phyloP scores from a whole-genome alignment of 2,113 vertebrate species.

The Gallinago media region DNA sequence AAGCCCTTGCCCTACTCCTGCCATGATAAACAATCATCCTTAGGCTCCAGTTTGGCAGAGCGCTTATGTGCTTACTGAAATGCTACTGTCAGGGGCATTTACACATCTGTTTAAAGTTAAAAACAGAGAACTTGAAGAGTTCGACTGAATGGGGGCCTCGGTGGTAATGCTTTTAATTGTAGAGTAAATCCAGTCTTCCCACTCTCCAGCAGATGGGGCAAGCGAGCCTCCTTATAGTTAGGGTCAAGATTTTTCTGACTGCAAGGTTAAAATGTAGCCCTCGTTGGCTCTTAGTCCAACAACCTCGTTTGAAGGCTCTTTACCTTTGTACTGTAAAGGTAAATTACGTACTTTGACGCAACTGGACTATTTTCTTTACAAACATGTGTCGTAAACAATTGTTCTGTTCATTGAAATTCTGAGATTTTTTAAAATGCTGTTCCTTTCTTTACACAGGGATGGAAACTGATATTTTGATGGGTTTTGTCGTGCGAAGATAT shows the following conservation, averaged over 20 bases:
- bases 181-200: background rate
- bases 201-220: conserved; percentile 70
- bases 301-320: background rate
- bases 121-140: background rate
- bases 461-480: conserved; percentile 30
- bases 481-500: background rate
- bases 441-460: conserved; percentile 28
- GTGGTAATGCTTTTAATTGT: background rate
- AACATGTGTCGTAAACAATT: conserved; percentile 63
- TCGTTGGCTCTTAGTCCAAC: conserved; percentile 24
- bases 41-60: background rate
- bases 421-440: conserved; percentile 11
- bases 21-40: background rate
- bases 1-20: background rate
- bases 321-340: conserved; percentile 63
- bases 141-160: background rate
- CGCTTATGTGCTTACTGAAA: background rate
- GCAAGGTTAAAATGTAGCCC: conserved; percentile 58
- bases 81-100: background rate
- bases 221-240: conserved; percentile 18
- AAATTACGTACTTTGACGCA: conserved; percentile 56
- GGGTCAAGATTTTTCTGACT: background rate
- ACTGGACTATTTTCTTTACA: conserved; percentile 66
- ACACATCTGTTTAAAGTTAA: background rate
- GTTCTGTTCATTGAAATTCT: conserved; percentile 58